phyloP scores from a whole-genome alignment of 2,797 vertebrate species.

The Dermochelys coriacea region DNA sequence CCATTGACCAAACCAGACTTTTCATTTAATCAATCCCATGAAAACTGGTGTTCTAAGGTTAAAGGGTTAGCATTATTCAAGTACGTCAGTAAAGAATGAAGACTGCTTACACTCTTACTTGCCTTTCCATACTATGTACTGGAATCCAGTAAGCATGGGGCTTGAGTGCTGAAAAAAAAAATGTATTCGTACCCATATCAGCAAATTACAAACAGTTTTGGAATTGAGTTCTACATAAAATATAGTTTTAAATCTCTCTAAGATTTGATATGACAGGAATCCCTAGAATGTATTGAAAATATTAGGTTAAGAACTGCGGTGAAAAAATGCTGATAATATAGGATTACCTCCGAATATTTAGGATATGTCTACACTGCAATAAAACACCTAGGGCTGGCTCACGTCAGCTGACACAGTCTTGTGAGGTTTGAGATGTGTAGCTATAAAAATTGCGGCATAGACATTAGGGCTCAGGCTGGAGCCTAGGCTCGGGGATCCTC shows the following conservation, averaged over 20 bases:
- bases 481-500: background rate
- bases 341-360: background rate
- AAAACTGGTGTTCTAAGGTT: constrained; percentile 50
- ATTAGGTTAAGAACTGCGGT: background rate
- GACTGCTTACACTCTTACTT: background rate
- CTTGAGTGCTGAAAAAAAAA: background rate
- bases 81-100: constrained; percentile 42
- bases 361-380: background rate
- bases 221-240: background rate
- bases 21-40: constrained; percentile 53
- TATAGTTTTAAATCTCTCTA: background rate
- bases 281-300: background rate
- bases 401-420: background rate
- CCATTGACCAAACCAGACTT: constrained; percentile 28
- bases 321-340: background rate
- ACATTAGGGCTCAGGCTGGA: background rate
- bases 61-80: constrained; percentile 52
- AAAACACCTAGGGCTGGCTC: background rate
- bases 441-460: background rate
- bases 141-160: background rate
- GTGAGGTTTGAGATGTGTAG: background rate
- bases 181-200: background rate
- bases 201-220: background rate
- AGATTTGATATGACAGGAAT: background rate
- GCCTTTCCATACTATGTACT: background rate